phyloP scores from a whole-genome alignment of 2,797 vertebrate genomes.

The Hippopotamyrus pictus region DNA sequence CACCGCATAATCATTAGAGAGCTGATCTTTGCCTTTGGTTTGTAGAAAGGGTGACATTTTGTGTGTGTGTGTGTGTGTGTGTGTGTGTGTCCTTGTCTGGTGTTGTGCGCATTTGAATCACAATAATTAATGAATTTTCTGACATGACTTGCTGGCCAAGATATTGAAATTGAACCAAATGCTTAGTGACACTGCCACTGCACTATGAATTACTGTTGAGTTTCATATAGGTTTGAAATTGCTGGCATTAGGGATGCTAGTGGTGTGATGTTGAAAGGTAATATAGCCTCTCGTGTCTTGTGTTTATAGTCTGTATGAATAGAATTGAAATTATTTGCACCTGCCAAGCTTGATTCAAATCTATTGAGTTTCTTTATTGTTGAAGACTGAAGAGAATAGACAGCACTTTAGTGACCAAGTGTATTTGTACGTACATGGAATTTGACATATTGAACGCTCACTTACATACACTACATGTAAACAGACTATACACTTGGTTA shows the following conservation, averaged over 20 bases:
- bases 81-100: background rate
- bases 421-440: background rate
- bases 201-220: background rate
- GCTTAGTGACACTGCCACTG: background rate
- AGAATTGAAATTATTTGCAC: background rate
- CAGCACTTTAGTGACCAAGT: background rate
- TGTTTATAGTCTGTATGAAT: background rate
- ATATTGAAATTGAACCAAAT: background rate
- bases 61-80: background rate
- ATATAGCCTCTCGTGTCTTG: background rate
- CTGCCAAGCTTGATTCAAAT: background rate
- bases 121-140: conserved; percentile 7
- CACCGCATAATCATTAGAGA: background rate
- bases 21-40: background rate
- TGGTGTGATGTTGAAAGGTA: background rate
- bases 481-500: background rate
- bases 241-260: background rate
- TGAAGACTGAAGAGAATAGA: background rate
- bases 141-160: background rate
- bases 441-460: background rate
- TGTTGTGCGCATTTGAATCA: background rate
- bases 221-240: background rate
- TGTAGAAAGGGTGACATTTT: background rate
- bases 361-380: background rate
- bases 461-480: background rate